phyloP scores from a whole-genome alignment of 2,113 vertebrate species.

The Enhydra lutris region DNA sequence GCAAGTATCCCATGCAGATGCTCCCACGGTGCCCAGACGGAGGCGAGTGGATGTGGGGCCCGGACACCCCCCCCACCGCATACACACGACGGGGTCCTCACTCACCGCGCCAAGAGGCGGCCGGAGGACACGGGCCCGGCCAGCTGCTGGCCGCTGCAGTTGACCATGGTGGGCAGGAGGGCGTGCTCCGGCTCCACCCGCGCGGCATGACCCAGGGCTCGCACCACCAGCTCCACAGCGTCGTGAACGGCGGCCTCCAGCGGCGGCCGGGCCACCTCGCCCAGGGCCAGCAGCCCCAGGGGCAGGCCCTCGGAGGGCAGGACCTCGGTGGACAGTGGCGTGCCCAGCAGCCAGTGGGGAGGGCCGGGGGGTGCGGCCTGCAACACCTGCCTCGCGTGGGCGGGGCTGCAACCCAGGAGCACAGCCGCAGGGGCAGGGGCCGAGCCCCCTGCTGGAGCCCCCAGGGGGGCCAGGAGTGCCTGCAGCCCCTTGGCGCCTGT shows the following conservation, averaged over 20 bases:
- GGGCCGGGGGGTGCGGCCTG: slow-evolving; percentile 83
- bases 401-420: slow-evolving; percentile 88
- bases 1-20: fast-evolving
- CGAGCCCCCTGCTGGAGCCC: slow-evolving; percentile 67
- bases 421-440: fast-evolving
- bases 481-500: slow-evolving; percentile 61
- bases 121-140: slow-evolving; percentile 78
- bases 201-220: slow-evolving; percentile 83
- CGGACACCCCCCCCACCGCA: fast-evolving
- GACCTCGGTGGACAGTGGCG: slow-evolving; percentile 85
- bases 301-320: slow-evolving; percentile 91
- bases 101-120: slow-evolving; percentile 87
- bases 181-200: slow-evolving; percentile 78
- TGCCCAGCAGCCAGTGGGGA: slow-evolving; percentile 94
- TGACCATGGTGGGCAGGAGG: slow-evolving; percentile 83
- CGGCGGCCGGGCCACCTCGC: slow-evolving; percentile 87
- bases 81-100: background rate
- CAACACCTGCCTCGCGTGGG: slow-evolving; percentile 83
- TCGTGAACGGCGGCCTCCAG: slow-evolving; percentile 91
- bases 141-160: slow-evolving; percentile 83
- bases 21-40: fast-evolving
- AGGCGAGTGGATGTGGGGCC: background rate
- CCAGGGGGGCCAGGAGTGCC: slow-evolving; percentile 76
- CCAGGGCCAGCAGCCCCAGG: slow-evolving; percentile 90
- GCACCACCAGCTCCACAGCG: slow-evolving; percentile 85